Base-by-base conservation (phyloP, 2,113 vertebrate genomes). In the Syngnathoides biaculeatus region DNA sequence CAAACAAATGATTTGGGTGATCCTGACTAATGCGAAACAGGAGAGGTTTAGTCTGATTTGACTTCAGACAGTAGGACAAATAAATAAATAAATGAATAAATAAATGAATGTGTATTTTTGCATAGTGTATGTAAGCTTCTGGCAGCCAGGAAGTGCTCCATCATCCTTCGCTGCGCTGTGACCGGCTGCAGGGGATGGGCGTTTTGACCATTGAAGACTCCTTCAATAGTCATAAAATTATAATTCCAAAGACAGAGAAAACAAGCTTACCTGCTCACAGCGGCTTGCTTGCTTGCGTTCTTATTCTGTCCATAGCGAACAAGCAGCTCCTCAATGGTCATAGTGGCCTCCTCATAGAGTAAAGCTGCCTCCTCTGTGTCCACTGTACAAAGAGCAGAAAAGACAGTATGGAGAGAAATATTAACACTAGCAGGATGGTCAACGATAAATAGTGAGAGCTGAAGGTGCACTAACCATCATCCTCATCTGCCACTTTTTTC, bases 291-390 rank as follows among this genome's bases (percentile, higher is more conserved):
- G 84, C 89, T 86, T 75, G 94, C 94, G 72, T 95, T 98, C 43
- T 77, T 81, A 79, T 92, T 92, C 84, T 98, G 97, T 82, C 97
- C 96, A 0, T 98, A 98, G 70, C 97, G 96, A 0, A 94, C 93
- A 47, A 99, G 93, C 78, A 99, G 91, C 87, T 99, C 97, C 88
- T 99, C 97, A 10, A 99, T 98, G 69, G 97, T 98, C 96, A 99
- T 98, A 30, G 97, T 97, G 81, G 97, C 97, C 85, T 99, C 97
- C 77, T 99, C 97, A 0, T 99, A 96, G 73, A 99, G 92, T 75
- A 99, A 87, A 74, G 94, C 94, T 15, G 97, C 94, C 87, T 99
- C 97, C 85, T 98, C 97, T 15, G 94, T 98, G 85, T 99, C 97
- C 92, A 99, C 97, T 99, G 50, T 55, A 8, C n/a, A 38, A 12